Conservation (phyloP, 2,113 vertebrate species). For the Xerus inauris region DNA sequence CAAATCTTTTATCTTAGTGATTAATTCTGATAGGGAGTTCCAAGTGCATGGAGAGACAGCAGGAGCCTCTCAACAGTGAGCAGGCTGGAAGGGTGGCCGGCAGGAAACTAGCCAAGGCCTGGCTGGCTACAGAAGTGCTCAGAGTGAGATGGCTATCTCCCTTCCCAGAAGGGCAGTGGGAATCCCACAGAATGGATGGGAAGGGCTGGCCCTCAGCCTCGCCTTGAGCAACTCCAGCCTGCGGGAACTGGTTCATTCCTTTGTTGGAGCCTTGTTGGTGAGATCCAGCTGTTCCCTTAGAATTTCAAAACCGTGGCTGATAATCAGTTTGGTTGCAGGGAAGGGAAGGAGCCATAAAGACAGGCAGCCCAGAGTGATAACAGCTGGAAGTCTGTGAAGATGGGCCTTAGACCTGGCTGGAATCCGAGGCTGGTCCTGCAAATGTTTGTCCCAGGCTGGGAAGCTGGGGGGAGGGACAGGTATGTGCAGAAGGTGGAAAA, state of each 20-base stretch:
- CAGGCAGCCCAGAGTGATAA: background rate
- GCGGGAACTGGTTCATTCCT: background rate
- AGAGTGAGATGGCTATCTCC: background rate
- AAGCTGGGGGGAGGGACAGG: background rate
- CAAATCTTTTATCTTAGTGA: background rate
- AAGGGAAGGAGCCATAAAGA: background rate
- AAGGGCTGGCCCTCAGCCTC: background rate
- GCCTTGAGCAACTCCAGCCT: background rate
- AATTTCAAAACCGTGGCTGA: background rate
- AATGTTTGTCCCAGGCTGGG: background rate
- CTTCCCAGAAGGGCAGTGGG: background rate
- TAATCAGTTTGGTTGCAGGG: background rate
- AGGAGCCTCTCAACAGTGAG: background rate
- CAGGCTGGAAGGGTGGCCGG: background rate
- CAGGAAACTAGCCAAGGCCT: background rate
- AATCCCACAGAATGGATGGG: accelerated
- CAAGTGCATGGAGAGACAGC: background rate
- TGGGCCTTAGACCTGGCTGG: background rate
- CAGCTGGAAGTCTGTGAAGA: too few species aligned
- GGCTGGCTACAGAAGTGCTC: background rate
- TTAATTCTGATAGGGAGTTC: background rate
- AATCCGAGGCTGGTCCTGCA: background rate
- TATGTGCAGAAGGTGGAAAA: background rate
- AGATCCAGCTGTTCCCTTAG: background rate
- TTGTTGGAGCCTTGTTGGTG: background rate